A percentile compares a stretch with the other conserved stretches of the same genome.
Evolutionary conservation across 2,888 invertebrate genomes (phyloP).

Genomic region (Gymnocheta viridis): DNA sequence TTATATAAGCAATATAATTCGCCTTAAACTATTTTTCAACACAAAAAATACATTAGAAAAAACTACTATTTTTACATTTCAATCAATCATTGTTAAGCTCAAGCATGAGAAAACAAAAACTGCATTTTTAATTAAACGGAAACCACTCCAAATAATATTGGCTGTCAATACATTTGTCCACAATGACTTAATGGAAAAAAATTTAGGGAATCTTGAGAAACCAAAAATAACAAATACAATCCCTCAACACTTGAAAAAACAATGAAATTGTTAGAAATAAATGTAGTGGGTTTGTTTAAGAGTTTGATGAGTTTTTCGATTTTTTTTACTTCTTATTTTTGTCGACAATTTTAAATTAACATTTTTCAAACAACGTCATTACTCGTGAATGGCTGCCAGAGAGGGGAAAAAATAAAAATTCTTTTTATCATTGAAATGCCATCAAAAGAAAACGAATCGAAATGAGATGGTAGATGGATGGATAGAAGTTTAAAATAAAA

Average conservation of each 20-base stretch:
- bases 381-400: background rate
- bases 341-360: constrained; percentile 50
- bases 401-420: background rate
- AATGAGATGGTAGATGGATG: constrained; percentile 14
- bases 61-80: background rate
- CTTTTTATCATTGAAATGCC: constrained; percentile 43
- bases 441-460: constrained; percentile 44
- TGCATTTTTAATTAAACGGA: constrained; percentile 64
- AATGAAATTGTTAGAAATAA: constrained; percentile 38
- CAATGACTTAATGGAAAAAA: constrained; percentile 36
- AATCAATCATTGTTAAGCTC: constrained; percentile 36
- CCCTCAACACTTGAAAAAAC: constrained; percentile 50
- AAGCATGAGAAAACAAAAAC: constrained; percentile 4
- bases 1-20: too few relatives aligned
- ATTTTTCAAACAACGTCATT: constrained; percentile 54
- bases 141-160: constrained; percentile 57
- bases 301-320: constrained; percentile 46
- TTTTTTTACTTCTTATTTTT: background rate
- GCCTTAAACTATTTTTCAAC: background rate
- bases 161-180: constrained; percentile 59
- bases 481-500: constrained; percentile 17
- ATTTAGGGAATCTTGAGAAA: background rate
- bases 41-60: background rate
- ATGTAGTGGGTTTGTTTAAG: constrained; percentile 30
- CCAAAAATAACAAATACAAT: constrained; percentile 26